Percentiles rank a stretch among this genome's conserved stretches.
Evolutionary conservation across 2,113 vertebrate genomes (phyloP).

Genomic region (Caranx ignobilis): DNA sequence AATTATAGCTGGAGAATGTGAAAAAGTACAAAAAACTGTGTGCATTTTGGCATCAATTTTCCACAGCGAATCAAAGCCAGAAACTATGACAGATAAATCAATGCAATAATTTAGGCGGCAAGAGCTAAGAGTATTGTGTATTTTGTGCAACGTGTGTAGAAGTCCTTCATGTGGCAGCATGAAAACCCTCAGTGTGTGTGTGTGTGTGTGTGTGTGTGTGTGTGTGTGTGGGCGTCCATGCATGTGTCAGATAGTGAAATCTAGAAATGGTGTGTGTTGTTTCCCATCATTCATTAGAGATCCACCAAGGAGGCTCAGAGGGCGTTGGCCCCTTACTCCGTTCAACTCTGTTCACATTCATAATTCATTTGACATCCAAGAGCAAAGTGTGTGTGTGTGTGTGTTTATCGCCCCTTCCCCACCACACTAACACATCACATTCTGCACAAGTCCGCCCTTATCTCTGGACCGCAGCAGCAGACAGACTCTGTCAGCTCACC

Average conservation of each 20-base stretch:
- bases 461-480: conserved; percentile 59
- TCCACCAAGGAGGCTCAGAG: conserved; percentile 38
- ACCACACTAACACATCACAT: conserved; percentile 23
- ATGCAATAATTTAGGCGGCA: neutral
- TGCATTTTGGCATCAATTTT: conserved; percentile 14
- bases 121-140: conserved; percentile 5
- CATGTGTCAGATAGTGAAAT: neutral
- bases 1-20: neutral
- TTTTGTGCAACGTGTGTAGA: neutral
- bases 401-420: neutral
- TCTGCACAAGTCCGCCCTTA: conserved; percentile 44
- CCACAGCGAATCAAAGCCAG: conserved; percentile 4
- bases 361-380: conserved; percentile 55
- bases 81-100: conserved; percentile 25
- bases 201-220: neutral
- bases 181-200: neutral
- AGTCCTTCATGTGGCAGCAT: neutral
- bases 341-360: conserved; percentile 57
- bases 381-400: neutral
- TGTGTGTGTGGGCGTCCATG: neutral
- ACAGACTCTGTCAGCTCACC: conserved; percentile 26
- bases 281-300: conserved; percentile 2
- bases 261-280: neutral
- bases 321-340: conserved; percentile 17
- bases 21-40: conserved; percentile 33